Percentiles rank a stretch among this genome's conserved stretches.
Conservation (phyloP, 2,888 invertebrate species). For the Stenodema calcarata region DNA sequence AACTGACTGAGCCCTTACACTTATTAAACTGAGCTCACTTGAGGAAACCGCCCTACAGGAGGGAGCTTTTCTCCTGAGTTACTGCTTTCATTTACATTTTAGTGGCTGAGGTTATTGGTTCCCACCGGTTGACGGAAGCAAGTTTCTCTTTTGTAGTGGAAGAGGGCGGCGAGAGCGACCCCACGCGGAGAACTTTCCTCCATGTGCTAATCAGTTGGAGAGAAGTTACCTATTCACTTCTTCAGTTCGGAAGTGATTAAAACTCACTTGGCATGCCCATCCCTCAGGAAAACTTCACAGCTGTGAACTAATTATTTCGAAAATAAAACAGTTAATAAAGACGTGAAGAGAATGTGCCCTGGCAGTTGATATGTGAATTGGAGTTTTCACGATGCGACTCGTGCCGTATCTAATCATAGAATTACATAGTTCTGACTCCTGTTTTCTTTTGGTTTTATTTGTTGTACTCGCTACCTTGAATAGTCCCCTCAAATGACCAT, state of each 20-base stretch:
- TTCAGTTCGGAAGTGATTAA: constrained; percentile 25
- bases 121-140: constrained; percentile 43
- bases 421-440: no score
- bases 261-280: constrained; percentile 22
- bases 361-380: no score
- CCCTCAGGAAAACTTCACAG: neutral
- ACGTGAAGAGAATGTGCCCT: neutral
- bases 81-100: constrained; percentile 49
- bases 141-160: constrained; percentile 38
- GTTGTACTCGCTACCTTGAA: no score
- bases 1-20: constrained; percentile 34
- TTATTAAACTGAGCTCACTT: constrained; percentile 46
- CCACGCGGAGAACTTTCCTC: constrained; percentile 9
- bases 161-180: neutral
- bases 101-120: constrained; percentile 47
- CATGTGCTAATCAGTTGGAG: constrained; percentile 46
- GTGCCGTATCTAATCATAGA: no score
- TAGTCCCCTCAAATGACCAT: no score
- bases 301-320: neutral
- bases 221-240: constrained; percentile 39
- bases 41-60: constrained; percentile 30
- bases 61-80: constrained; percentile 43
- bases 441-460: no score
- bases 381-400: no score
- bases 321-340: neutral